phyloP scores from a whole-genome alignment of 2,888 invertebrate genomes.

The Cremastinae sp. region DNA sequence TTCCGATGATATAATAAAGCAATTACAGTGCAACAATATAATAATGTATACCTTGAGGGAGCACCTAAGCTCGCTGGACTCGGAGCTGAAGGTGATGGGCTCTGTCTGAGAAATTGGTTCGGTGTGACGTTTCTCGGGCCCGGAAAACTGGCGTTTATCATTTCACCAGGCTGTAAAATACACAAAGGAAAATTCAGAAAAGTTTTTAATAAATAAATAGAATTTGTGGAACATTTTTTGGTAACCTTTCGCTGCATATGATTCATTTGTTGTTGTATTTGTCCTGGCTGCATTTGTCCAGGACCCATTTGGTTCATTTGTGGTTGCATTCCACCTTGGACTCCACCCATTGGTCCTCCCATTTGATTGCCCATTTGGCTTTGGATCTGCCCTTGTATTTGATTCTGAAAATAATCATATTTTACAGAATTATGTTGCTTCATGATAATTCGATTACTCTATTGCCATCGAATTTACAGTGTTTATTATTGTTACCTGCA shows the following conservation, averaged over 20 bases:
- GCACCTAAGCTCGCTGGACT: constrained; percentile 85
- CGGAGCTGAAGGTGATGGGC: constrained; percentile 89
- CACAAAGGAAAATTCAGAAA: neutral
- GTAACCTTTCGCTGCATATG: constrained; percentile 77
- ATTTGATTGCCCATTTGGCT: constrained; percentile 78
- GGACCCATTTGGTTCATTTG: constrained; percentile 79
- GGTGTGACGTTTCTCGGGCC: constrained; percentile 86
- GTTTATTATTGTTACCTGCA: constrained; percentile 67
- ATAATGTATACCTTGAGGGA: constrained; percentile 75
- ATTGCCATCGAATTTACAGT: too few species aligned
- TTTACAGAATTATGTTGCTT: too few species aligned
- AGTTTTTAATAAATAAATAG: neutral
- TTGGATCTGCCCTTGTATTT: constrained; percentile 76
- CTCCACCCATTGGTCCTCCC: constrained; percentile 72
- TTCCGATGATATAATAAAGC: neutral
- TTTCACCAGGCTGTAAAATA: constrained; percentile 76
- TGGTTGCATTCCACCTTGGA: constrained; percentile 75
- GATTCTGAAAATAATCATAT: constrained; percentile 63
- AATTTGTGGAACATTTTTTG: neutral
- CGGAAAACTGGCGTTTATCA: constrained; percentile 81
- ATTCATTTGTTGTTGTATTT: constrained; percentile 81
- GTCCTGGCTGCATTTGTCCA: constrained; percentile 74
- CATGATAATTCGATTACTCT: too few species aligned
- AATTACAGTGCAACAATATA: neutral
- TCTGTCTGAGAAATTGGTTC: constrained; percentile 89